phyloP scores from a whole-genome alignment of 2,888 invertebrate species.

The Nudaria mundana region DNA sequence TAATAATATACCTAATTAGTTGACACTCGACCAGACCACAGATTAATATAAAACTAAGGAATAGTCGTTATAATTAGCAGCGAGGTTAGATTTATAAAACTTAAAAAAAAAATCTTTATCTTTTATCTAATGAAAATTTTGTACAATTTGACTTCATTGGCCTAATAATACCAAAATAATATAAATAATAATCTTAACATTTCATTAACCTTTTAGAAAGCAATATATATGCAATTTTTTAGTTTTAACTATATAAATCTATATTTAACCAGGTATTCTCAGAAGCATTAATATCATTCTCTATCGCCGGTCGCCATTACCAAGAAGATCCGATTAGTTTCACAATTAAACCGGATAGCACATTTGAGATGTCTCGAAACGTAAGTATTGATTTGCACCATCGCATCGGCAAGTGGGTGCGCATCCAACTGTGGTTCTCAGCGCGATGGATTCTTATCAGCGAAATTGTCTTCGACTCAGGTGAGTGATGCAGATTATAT shows the following conservation, averaged over 20 bases:
- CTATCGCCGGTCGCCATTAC: conserved; percentile 89
- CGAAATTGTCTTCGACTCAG: conserved; percentile 93
- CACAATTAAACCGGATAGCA: conserved; percentile 86
- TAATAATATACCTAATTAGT: too few species aligned
- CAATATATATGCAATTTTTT: too few species aligned
- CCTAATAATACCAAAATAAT: too few species aligned
- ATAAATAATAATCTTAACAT: too few species aligned
- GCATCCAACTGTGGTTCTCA: conserved; percentile 88
- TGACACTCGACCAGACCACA: too few species aligned
- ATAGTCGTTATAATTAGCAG: too few species aligned
- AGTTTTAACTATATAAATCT: not conserved
- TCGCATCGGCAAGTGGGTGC: conserved; percentile 90
- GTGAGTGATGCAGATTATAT: conserved; percentile 69
- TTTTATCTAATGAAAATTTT: too few species aligned
- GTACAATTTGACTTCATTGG: too few species aligned
- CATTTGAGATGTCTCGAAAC: conserved; percentile 90
- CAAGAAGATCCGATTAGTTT: conserved; percentile 88
- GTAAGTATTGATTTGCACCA: conserved; percentile 91
- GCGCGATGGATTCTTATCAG: conserved; percentile 94
- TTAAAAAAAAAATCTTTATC: too few species aligned
- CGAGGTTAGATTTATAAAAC: too few species aligned
- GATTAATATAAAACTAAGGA: too few species aligned
- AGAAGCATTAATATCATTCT: conserved; percentile 89
- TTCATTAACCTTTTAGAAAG: too few species aligned
- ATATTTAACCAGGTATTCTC: conserved; percentile 85